Percentiles rank a stretch among this genome's conserved stretches.
These are phyloP conservation scores for Gyps fulvus DNA, from an alignment of 2,113 vertebrate species.

Conservation along the genomic window DNA sequence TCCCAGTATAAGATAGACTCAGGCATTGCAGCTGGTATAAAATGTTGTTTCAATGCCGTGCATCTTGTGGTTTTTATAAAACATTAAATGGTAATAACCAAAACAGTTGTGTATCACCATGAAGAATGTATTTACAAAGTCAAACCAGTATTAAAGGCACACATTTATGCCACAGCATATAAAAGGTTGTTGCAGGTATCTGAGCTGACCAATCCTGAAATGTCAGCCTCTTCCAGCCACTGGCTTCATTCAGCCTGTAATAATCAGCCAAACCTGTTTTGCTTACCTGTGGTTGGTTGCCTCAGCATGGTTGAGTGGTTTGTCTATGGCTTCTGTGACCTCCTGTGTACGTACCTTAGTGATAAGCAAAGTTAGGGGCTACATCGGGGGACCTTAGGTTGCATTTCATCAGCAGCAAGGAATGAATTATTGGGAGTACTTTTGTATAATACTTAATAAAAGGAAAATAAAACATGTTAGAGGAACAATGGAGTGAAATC, in stretches of 20 bases:
- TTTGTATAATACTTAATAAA: background rate
- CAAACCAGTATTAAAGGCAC: background rate
- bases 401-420: background rate
- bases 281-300: background rate
- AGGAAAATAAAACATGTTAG: background rate
- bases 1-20: background rate
- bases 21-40: background rate
- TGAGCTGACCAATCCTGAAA: background rate
- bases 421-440: background rate
- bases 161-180: background rate
- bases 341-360: background rate
- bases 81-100: background rate
- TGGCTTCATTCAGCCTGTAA: background rate
- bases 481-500: background rate
- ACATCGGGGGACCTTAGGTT: accelerated
- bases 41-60: background rate
- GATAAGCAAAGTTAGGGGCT: background rate
- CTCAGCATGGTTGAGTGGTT: background rate
- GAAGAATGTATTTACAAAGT: background rate
- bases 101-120: background rate
- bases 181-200: background rate
- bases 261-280: background rate
- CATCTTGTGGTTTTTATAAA: background rate
- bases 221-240: background rate
- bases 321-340: background rate